Conservation (phyloP, 2,888 invertebrate species). For the Morpho achilles region DNA sequence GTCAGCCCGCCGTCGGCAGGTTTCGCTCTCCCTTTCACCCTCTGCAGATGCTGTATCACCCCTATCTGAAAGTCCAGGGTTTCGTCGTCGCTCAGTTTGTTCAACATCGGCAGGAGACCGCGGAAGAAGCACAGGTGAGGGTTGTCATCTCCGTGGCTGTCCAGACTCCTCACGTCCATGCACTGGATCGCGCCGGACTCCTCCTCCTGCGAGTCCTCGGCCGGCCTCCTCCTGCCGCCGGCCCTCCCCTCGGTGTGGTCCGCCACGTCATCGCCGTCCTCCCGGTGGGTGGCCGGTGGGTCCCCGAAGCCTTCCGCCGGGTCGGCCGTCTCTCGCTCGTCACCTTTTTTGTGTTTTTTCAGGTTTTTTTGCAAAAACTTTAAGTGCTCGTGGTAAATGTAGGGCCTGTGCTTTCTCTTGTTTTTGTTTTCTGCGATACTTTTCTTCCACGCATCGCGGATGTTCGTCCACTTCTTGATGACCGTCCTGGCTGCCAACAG, state of each 20-base stretch:
- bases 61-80: constrained; percentile 16
- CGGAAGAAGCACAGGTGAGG: constrained; percentile 14
- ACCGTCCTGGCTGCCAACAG: constrained; percentile 9
- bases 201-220: background rate
- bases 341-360: background rate
- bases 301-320: background rate
- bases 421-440: background rate
- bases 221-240: background rate
- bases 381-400: constrained; percentile 9
- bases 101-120: constrained; percentile 12
- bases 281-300: background rate
- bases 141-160: background rate
- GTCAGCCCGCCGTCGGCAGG: too few relatives aligned
- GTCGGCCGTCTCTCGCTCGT: background rate
- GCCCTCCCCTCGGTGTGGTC: background rate
- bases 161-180: constrained; percentile 1
- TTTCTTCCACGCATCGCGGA: constrained; percentile 18
- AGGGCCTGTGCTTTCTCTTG: constrained; percentile 5
- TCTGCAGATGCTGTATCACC: constrained; percentile 10
- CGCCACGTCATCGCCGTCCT: background rate
- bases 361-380: constrained; percentile 17
- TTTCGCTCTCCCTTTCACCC: constrained; percentile 2
- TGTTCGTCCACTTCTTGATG: constrained; percentile 18
- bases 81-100: constrained; percentile 15
- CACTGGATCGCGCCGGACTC: background rate